Percentiles rank a stretch among this genome's conserved stretches.
Conservation (phyloP, 2,113 vertebrate genomes). For the Arenaria interpres region DNA sequence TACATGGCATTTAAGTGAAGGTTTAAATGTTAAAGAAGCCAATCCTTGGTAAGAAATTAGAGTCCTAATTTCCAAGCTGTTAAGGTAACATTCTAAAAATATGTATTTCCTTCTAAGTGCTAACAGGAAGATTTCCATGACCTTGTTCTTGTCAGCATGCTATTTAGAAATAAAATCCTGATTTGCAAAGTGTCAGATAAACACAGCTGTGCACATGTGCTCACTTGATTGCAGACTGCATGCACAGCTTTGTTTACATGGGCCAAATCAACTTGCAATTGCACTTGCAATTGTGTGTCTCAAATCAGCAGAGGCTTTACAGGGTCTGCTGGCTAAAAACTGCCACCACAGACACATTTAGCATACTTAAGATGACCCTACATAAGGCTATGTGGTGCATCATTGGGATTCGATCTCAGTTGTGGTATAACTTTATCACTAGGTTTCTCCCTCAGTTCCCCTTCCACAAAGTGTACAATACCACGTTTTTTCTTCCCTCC, state of each 20-base stretch:
- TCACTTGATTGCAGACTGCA: not conserved
- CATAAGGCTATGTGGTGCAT: not conserved
- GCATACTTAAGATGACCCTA: not conserved
- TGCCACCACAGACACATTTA: not conserved
- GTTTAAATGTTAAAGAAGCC: not conserved
- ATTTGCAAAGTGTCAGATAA: slow-evolving; percentile 30
- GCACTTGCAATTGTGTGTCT: not conserved
- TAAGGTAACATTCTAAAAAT: not conserved
- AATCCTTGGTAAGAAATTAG: not conserved
- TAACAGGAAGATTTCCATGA: not conserved
- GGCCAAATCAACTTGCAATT: not conserved
- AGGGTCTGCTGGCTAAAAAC: not conserved
- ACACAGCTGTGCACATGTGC: slow-evolving; percentile 57
- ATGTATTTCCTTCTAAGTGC: not conserved
- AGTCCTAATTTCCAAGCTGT: not conserved
- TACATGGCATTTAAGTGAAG: not conserved
- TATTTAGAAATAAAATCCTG: slow-evolving; percentile 45
- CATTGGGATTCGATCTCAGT: not conserved
- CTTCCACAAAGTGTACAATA: not conserved
- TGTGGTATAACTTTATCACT: too few species aligned
- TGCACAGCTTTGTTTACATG: not conserved
- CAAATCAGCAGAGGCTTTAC: not conserved
- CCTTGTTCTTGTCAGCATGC: slow-evolving; percentile 28
- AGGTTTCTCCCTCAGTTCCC: not conserved
- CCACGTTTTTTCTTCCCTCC: not conserved